Evolutionary conservation across 1,140 invertebrate genomes (phyloP).

Genomic region (Drosophila erecta): DNA sequence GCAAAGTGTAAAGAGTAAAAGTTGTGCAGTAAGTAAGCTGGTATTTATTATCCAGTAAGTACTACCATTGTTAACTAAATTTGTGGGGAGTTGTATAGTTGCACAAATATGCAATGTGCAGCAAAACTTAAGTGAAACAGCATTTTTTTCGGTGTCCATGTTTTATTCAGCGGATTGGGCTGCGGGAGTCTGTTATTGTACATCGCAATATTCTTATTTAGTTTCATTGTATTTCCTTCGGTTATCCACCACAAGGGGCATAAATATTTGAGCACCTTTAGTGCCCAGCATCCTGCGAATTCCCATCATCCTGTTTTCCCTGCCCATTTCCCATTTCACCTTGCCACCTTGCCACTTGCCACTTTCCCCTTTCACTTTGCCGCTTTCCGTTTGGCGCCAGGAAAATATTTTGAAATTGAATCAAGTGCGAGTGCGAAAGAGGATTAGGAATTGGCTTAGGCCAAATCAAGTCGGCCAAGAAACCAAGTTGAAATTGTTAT

Average conservation of each 20-base stretch:
- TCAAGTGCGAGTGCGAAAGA: slow-evolving; percentile 37
- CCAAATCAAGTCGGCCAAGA: slow-evolving; percentile 33
- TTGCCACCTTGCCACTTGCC: neutral
- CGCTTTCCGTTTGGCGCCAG: slow-evolving; percentile 3
- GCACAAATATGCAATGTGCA: too few species aligned
- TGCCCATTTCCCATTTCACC: neutral
- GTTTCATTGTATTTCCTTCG: slow-evolving; percentile 56
- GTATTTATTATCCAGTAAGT: too few species aligned
- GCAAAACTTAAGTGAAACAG: too few species aligned
- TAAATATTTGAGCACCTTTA: slow-evolving; percentile 58
- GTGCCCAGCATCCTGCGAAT: slow-evolving; percentile 17
- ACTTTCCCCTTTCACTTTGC: slow-evolving; percentile 3
- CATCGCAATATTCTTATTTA: slow-evolving; percentile 63
- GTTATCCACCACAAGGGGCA: slow-evolving; percentile 53
- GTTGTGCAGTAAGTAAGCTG: too few species aligned
- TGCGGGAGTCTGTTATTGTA: slow-evolving; percentile 47
- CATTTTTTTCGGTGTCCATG: slow-evolving; percentile 29
- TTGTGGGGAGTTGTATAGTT: too few species aligned
- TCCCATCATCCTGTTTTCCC: slow-evolving; percentile 1
- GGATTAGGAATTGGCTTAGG: slow-evolving; percentile 36
- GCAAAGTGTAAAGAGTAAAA: too few species aligned
- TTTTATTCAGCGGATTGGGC: slow-evolving; percentile 45
- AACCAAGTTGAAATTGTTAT: neutral
- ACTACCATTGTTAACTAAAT: too few species aligned
- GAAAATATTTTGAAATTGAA: slow-evolving; percentile 48